Conservation (phyloP, 2,113 vertebrate species). For the Danio rerio region DNA sequence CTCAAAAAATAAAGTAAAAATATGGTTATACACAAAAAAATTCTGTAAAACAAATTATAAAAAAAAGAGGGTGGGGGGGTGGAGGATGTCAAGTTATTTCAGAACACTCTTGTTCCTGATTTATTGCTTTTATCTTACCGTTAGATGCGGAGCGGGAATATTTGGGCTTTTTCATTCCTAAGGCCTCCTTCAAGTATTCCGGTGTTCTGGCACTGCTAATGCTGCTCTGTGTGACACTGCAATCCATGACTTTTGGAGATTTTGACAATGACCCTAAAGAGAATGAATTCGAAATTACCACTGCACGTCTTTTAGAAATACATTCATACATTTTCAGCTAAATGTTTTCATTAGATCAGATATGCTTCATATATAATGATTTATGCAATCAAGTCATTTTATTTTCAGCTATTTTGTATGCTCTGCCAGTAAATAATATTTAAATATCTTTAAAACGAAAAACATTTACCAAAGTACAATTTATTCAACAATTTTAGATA, state of each 20-base stretch:
- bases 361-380: too few species aligned
- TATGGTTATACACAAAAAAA: not conserved
- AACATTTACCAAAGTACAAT: too few species aligned
- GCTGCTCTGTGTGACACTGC: slow-evolving; percentile 60
- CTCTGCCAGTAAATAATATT: not conserved
- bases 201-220: slow-evolving; percentile 66
- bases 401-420: not conserved
- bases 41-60: too few species aligned
- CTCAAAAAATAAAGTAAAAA: not conserved
- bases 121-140: slow-evolving; percentile 65
- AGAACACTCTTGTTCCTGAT: too few species aligned
- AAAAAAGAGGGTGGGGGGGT: too few species aligned
- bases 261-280: slow-evolving; percentile 11
- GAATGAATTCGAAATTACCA: not conserved
- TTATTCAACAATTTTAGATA: too few species aligned
- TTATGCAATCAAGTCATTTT: too few species aligned
- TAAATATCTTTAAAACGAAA: not conserved
- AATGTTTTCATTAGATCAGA: too few species aligned
- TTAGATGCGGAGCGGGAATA: slow-evolving; percentile 76
- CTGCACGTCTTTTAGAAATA: not conserved
- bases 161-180: slow-evolving; percentile 79
- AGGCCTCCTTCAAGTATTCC: slow-evolving; percentile 81
- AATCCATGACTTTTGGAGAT: slow-evolving; percentile 66
- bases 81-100: too few species aligned
- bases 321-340: too few species aligned